Evolutionary conservation across 2,888 invertebrate genomes (phyloP), one percentile per base, ranked within the genome.

Genomic region (Ptilodon capucinus): DNA sequence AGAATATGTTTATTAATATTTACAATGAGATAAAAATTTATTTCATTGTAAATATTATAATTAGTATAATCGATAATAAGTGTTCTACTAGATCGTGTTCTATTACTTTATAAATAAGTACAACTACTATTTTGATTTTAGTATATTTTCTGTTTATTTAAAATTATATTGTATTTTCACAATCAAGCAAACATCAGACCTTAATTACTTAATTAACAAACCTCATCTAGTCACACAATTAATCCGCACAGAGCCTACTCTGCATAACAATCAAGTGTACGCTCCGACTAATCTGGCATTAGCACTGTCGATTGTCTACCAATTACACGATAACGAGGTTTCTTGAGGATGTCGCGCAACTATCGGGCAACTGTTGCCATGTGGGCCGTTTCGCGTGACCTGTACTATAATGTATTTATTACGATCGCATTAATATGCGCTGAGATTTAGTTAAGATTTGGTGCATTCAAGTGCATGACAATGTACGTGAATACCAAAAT

Each of bases 261-360:
- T 19, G 44, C 38, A 51, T 45, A 39, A 54, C 49, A 54, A 60
- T 60, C 57, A 64, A 50, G 47, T 48, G 35, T 35, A 46, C 34
- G 52, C 38, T 50, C 11, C 19, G 51, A 46, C 57, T 60, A 64
- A 60, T 67, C 49, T 57, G 41, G 46, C 39, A 64, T 66, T 64
- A 64, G 54, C 48, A 48, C 50, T 51, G 67, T 60, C 61, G 51
- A 67, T 61, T 64, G 58, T 51, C 46, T 57, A 46, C 42, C 55
- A 62, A 65, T 68, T 60, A 62, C 51, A 51, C 57, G 66, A 45
- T 65, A 64, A 68, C 57, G 59, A 64, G 62, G 30, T 18, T 42
- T 38, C 42, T 18, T 11, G 4, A 39, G 38, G 25, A 59, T 62
- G 60, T 64, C 54, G 52, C 46, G 39, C 40, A 40, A 53, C 52